Evolutionary conservation across 2,113 vertebrate species (phyloP).

Genomic region (Pardalotus punctatus): DNA sequence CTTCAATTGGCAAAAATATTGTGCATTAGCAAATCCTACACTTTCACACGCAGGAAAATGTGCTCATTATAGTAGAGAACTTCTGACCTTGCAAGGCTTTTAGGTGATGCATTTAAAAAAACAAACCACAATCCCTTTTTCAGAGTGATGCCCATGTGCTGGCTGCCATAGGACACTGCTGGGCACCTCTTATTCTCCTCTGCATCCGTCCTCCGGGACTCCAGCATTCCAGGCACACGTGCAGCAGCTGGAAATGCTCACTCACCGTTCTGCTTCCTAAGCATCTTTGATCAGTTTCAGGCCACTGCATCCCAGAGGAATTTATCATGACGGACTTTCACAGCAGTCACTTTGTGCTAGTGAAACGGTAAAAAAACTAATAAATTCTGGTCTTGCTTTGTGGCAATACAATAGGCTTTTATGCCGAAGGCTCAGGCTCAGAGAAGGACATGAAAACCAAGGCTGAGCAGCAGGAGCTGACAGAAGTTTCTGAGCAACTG

Average conservation of each 20-base stretch:
- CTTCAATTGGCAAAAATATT: not conserved
- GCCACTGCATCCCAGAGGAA: not conserved
- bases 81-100: not conserved
- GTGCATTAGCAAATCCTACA: not conserved
- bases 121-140: not conserved
- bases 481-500: not conserved
- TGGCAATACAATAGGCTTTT: not conserved
- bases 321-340: not conserved
- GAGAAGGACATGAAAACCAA: constrained; percentile 4
- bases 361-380: not conserved
- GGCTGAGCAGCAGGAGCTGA: not conserved
- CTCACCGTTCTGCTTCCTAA: not conserved
- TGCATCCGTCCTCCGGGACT: not conserved
- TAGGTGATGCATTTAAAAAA: not conserved
- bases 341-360: not conserved
- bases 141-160: not conserved
- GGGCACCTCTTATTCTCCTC: not conserved
- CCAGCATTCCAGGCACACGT: not conserved
- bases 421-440: not conserved
- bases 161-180: not conserved
- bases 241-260: not conserved
- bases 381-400: constrained; percentile 28
- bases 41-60: not conserved
- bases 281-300: not conserved
- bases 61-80: not conserved